A percentile compares a stretch with the other conserved stretches of the same genome.
Evolutionary conservation across 2,113 vertebrate species (phyloP).

Genomic region (Engystomops pustulosus): DNA sequence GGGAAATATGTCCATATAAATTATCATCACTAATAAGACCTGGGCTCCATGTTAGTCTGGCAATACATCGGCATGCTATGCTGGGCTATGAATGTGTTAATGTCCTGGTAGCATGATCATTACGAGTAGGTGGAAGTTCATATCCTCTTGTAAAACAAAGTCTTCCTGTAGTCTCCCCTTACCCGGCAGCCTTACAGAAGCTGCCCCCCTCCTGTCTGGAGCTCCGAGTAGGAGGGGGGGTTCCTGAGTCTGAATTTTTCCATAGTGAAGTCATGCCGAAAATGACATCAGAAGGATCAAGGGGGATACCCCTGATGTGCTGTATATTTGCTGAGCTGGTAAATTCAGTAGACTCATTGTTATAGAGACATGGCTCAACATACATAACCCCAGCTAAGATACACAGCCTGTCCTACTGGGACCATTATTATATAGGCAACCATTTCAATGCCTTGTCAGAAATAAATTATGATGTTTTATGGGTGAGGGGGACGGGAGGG

Average conservation of each 20-base stretch:
- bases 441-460: slow-evolving; percentile 4
- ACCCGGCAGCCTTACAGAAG: slow-evolving; percentile 11
- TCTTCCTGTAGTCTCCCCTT: slow-evolving; percentile 21
- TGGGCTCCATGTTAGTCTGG: not conserved
- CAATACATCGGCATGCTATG: not conserved
- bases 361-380: not conserved
- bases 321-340: slow-evolving; percentile 1
- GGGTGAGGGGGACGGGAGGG: not conserved
- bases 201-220: slow-evolving; percentile 51
- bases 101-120: not conserved
- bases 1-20: not conserved
- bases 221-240: slow-evolving; percentile 18
- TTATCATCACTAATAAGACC: too few relatives aligned
- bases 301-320: slow-evolving; percentile 44
- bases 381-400: not conserved
- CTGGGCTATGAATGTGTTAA: not conserved
- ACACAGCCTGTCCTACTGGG: not conserved
- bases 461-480: slow-evolving; percentile 2
- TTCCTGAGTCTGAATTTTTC: slow-evolving; percentile 48
- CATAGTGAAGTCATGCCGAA: slow-evolving; percentile 33
- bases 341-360: not conserved
- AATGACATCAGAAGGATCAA: slow-evolving; percentile 31
- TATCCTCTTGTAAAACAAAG: slow-evolving; percentile 25
- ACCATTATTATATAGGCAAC: not conserved
- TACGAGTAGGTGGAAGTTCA: slow-evolving; percentile 25